Evolutionary conservation across 2,888 invertebrate species (phyloP), one percentile per base, ranked within the genome.

Genomic region (Tineola bisselliella): DNA sequence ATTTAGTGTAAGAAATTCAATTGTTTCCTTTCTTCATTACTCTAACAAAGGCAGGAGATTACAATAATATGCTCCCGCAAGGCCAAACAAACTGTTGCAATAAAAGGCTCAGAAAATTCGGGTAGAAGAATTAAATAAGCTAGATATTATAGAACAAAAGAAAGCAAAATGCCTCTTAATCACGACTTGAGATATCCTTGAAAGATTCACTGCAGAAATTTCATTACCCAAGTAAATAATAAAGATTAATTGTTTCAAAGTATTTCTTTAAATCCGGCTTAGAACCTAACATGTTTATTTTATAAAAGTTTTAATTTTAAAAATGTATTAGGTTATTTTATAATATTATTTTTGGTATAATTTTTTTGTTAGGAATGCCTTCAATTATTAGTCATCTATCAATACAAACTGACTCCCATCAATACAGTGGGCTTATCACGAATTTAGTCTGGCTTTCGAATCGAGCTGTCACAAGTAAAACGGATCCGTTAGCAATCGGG

Each of bases 41-140:
- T 63, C 67, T 68, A 59, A 58, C 66, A 68, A 69, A 68, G 68
- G 70, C 67, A 68, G 67, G 66, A 71, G 69, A 72, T 74, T 71
- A 69, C 69, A 74, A 70, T 71, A 70, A 69, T 72, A 69, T 67
- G 69, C 67, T 66, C 69, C 67, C 66, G 64, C 66, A 70, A 67
- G 69, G 70, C 70, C 67, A 67, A 68, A 70, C 69, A 68, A 68
- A 67, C 65, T 70, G 68, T 70, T 58, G 44, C 30, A 44, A 59
- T 62, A 71, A 73, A 31, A 56, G 17, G 33, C 31, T 33, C 17
- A 58, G 56, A 19, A 56, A 56, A 56, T 56, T 25, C 56, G 30
- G n/a, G 56, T 19, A 56, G 33, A 58, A 58, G 58, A 58, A 58
- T 58, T 31, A 33, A 58, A 73, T 71, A 69, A 69, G 66, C 63